These are phyloP conservation scores for Drosophila tripunctata DNA, from an alignment of 2,888 invertebrate species.

Conservation along the genomic window DNA sequence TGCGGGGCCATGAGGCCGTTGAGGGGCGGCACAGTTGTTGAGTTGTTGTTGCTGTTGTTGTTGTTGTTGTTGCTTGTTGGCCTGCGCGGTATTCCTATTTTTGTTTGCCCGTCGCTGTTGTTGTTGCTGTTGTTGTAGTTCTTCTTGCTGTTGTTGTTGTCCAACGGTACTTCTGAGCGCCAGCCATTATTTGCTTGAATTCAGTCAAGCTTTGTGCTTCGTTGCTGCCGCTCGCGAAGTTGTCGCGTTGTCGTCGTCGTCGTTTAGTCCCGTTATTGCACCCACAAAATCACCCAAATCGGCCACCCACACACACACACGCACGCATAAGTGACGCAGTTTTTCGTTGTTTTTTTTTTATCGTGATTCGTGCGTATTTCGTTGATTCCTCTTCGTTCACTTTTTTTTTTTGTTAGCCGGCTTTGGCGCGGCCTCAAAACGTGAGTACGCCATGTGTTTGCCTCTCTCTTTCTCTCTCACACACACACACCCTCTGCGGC, in stretches of 20 bases:
- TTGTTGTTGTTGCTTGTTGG: conserved; percentile 41
- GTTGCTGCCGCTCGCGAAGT: conserved; percentile 77
- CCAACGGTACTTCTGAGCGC: conserved; percentile 78
- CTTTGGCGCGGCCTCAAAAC: conserved; percentile 74
- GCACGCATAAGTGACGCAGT: neutral
- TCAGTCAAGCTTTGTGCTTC: conserved; percentile 80
- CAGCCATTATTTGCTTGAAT: conserved; percentile 69
- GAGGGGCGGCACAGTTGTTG: conserved; percentile 47
- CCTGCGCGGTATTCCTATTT: conserved; percentile 75
- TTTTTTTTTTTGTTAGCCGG: conserved; percentile 56
- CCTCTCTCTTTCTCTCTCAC: conserved; percentile 17
- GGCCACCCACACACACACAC: conserved; percentile 22
- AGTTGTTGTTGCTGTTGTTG: conserved; percentile 11
- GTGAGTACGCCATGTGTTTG: conserved; percentile 54
- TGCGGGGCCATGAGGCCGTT: conserved; percentile 45
- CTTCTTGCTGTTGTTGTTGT: conserved; percentile 58
- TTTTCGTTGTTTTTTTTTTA: conserved; percentile 22
- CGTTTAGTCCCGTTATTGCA: conserved; percentile 50
- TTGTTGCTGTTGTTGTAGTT: conserved; percentile 27
- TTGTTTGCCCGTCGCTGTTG: conserved; percentile 61
- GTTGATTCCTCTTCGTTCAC: conserved; percentile 27
- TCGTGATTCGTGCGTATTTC: conserved; percentile 25
- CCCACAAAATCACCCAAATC: conserved; percentile 35
- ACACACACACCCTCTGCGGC: neutral
- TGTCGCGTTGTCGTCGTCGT: conserved; percentile 42